A percentile compares a stretch with the other conserved stretches of the same genome.
phyloP scores from a whole-genome alignment of 2,888 invertebrate species.

The Ferrisia virgata region DNA sequence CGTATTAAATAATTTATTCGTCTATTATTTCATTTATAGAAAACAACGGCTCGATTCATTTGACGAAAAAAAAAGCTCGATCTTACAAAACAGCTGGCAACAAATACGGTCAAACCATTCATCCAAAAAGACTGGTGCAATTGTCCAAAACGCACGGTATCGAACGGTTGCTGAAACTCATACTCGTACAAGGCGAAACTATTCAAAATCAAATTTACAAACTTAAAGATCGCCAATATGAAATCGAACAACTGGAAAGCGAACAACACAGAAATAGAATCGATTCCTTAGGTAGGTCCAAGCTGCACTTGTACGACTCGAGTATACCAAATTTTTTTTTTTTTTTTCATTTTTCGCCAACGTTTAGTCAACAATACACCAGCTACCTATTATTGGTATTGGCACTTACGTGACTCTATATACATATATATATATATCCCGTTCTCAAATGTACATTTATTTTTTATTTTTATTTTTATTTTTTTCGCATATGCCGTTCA shows the following conservation, averaged over 20 bases:
- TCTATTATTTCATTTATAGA: constrained; percentile 39
- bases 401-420: no score
- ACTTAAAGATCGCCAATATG: constrained; percentile 66
- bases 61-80: constrained; percentile 46
- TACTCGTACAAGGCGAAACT: constrained; percentile 62
- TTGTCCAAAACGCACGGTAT: constrained; percentile 55
- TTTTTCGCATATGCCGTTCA: not conserved
- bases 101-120: constrained; percentile 53
- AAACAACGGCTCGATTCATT: constrained; percentile 11
- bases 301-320: no score
- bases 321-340: not conserved
- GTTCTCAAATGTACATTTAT: not conserved
- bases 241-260: constrained; percentile 75
- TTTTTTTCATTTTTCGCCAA: no score
- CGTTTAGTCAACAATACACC: no score
- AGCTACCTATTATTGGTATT: no score
- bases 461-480: not conserved
- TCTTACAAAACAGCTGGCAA: constrained; percentile 10
- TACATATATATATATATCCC: not conserved
- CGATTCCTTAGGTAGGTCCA: constrained; percentile 62
- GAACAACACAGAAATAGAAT: constrained; percentile 71
- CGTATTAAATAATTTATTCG: no score
- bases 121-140: constrained; percentile 54
- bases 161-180: constrained; percentile 58
- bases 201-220: constrained; percentile 58